Evolutionary conservation across 2,888 invertebrate genomes (phyloP), one percentile per base, ranked within the genome.

Genomic region (Rhagonycha fulva): DNA sequence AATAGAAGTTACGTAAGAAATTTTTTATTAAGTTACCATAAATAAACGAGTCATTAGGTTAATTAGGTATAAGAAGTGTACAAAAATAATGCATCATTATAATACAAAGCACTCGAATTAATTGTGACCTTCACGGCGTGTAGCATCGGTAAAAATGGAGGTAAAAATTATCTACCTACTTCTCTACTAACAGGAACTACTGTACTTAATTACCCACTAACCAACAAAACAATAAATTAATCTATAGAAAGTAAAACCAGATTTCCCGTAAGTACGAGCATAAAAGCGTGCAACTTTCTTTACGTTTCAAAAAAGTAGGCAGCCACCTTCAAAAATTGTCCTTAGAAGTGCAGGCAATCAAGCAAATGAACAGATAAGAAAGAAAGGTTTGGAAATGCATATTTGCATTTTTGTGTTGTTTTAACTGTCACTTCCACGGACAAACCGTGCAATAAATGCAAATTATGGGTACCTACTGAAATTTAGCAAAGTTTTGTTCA

Each of bases 181-280:
- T 79, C 76, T 79, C 77, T 79, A 80, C 79, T 78, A 80, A 80
- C 80, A 80, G 80, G 80, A 80, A 80, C 80, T 79, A 61, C 77
- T 77, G 74, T 74, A 76, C 76, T 77, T 80, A 80, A 80, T 80
- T 80, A 80, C 80, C 78, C 69, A 77, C 78, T 80, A 79, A 80
- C 77, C 76, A 78, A 79, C 75, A 77, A 78, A 71, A 70, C 47
- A 75, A 75, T 67, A 63, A 70, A 75, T 75, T 69, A 70, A 73
- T 69, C 63, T 62, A 75, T 75, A 77, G 47, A 47, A 47, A 47
- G 47, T 47, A 47, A 47, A 47, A 47, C 47, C 47, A 47, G 47
- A 47, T 47, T 47, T 47, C 47, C 47, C 47, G 47, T 47, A 47
- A 47, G 47, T 47, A 47, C 47, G n/a, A 47, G n/a, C 47, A 47